Conservation (phyloP, 2,888 invertebrate species). For the Synanthedon tipuliformis region DNA sequence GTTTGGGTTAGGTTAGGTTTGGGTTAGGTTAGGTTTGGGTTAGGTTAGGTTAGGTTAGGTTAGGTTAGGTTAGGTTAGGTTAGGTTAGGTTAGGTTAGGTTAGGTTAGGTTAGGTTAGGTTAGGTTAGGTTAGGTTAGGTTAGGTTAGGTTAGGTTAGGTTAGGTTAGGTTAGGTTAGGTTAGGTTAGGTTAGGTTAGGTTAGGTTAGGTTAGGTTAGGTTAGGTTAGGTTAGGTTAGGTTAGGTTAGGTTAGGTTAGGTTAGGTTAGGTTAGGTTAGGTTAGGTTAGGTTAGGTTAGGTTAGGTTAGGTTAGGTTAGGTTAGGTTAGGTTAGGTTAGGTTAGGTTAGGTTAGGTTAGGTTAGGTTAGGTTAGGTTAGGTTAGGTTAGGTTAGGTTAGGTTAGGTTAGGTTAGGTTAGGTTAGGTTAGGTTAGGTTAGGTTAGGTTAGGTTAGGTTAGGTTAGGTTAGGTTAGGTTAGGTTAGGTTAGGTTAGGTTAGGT, state of each 20-base stretch:
- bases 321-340: slow-evolving; percentile 8
- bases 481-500: slow-evolving; percentile 11
- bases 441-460: slow-evolving; percentile 12
- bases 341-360: slow-evolving; percentile 4
- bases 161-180: slow-evolving; percentile 4
- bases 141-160: slow-evolving; percentile 4
- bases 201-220: no score
- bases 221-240: no score
- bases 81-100: no score
- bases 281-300: slow-evolving; percentile 3
- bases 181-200: neutral
- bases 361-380: no score
- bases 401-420: slow-evolving; percentile 10
- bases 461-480: slow-evolving; percentile 12
- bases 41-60: no score
- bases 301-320: slow-evolving; percentile 5
- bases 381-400: no score
- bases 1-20: no score
- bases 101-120: no score
- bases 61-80: no score
- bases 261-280: neutral
- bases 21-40: no score
- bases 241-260: neutral
- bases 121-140: slow-evolving; percentile 3
- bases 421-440: slow-evolving; percentile 11